Conservation (phyloP, 2,797 vertebrate genomes). For the Catamblyrhynchus diadema region DNA sequence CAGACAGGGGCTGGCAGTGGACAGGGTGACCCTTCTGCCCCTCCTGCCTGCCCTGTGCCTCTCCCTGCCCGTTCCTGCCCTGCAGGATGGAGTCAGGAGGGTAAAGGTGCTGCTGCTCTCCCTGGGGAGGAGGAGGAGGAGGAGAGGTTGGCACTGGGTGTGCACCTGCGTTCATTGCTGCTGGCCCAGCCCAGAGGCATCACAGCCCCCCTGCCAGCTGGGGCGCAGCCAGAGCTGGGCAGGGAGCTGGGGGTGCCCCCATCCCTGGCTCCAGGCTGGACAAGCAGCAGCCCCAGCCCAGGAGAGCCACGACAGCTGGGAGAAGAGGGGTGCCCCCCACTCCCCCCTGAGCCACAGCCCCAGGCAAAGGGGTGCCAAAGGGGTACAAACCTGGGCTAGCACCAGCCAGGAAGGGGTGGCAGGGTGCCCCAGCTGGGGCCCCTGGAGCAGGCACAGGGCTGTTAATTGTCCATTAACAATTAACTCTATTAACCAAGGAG, state of each 20-base stretch:
- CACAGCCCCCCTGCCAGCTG: background rate
- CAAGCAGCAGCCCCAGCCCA: background rate
- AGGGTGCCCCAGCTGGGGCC: background rate
- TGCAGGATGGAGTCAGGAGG: background rate
- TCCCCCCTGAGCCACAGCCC: background rate
- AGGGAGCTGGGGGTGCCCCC: background rate
- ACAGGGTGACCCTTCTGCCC: background rate
- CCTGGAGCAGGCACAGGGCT: background rate
- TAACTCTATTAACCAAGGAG: conserved; percentile 48
- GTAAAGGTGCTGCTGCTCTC: background rate
- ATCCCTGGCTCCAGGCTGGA: background rate
- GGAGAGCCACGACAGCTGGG: background rate
- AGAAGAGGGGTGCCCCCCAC: background rate
- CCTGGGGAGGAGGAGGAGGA: background rate
- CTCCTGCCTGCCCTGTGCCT: background rate
- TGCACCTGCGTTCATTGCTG: background rate
- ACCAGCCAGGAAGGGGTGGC: background rate
- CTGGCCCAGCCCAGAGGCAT: background rate
- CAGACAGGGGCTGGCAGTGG: background rate
- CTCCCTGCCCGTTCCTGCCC: background rate
- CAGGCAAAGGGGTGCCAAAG: background rate
- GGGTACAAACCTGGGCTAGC: background rate
- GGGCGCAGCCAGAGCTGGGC: background rate
- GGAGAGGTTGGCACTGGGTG: background rate
- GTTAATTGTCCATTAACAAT: background rate